phyloP scores from a whole-genome alignment of 2,888 invertebrate genomes.

The Liodrosophila aerea region DNA sequence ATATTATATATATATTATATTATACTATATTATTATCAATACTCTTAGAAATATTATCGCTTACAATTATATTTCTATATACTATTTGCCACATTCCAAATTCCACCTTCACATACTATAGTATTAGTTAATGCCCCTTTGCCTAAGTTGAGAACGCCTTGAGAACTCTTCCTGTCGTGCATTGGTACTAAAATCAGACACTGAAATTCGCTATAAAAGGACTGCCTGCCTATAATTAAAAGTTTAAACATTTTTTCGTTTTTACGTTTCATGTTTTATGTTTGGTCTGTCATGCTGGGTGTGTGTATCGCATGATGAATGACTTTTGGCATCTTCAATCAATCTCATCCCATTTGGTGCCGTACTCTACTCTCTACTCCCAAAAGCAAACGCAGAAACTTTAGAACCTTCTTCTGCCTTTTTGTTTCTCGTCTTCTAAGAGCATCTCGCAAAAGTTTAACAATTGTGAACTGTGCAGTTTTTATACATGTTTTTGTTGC shows the following conservation, averaged over 20 bases:
- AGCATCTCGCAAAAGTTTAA: constrained; percentile 44
- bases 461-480: constrained; percentile 47
- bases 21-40: too few species aligned
- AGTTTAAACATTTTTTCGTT: background rate
- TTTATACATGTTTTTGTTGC: constrained; percentile 1
- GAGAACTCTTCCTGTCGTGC: too few species aligned
- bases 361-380: too few species aligned
- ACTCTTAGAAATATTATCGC: too few species aligned
- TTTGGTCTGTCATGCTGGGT: constrained; percentile 33
- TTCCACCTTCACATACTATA: too few species aligned
- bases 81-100: too few species aligned
- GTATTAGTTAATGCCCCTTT: constrained; percentile 6
- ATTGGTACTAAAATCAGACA: too few species aligned
- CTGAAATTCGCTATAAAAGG: background rate
- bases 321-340: constrained; percentile 59
- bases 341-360: constrained; percentile 43
- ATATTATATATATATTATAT: too few species aligned
- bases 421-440: constrained; percentile 20
- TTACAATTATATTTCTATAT: too few species aligned
- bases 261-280: constrained; percentile 9
- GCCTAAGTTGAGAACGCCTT: background rate
- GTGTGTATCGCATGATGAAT: constrained; percentile 62
- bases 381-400: constrained; percentile 24
- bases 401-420: constrained; percentile 14
- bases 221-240: background rate